These are phyloP conservation scores for Drosophila helvetica DNA, from an alignment of 2,888 invertebrate genomes.

Conservation along the genomic window DNA sequence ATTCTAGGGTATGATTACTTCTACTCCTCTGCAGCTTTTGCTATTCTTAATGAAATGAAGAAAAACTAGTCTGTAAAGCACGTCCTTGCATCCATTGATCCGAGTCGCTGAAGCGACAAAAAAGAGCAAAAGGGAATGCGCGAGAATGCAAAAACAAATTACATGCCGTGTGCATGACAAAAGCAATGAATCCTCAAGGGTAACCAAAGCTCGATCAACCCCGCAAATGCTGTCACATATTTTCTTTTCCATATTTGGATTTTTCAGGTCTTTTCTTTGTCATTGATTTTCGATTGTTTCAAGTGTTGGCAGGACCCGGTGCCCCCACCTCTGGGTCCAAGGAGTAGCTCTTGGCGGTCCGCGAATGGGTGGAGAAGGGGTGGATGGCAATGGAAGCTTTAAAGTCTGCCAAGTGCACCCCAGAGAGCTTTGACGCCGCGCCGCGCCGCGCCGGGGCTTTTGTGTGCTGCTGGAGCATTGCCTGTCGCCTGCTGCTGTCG, in stretches of 20 bases:
- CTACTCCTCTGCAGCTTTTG: too few species aligned
- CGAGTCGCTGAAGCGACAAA: too few species aligned
- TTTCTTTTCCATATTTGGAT: slow-evolving; percentile 5
- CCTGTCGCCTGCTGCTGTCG: slow-evolving; percentile 7
- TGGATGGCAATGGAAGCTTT: slow-evolving; percentile 24
- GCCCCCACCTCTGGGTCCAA: background rate
- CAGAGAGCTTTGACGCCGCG: slow-evolving; percentile 75
- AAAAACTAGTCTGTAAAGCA: too few species aligned
- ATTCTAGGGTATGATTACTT: slow-evolving; percentile 11
- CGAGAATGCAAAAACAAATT: too few species aligned
- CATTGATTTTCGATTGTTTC: slow-evolving; percentile 79
- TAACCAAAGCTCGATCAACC: background rate
- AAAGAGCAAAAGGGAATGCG: too few species aligned
- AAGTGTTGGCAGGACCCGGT: slow-evolving; percentile 55
- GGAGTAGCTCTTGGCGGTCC: slow-evolving; percentile 8
- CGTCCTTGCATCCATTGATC: too few species aligned
- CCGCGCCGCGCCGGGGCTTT: slow-evolving; percentile 68
- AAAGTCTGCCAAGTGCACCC: slow-evolving; percentile 75
- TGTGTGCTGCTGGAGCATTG: slow-evolving; percentile 40
- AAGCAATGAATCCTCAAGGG: background rate
- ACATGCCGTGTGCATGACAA: too few species aligned
- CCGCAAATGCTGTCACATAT: background rate
- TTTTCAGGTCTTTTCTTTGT: slow-evolving; percentile 41
- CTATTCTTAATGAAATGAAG: too few species aligned
- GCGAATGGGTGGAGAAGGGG: background rate